Evolutionary conservation across 2,888 invertebrate species (phyloP), one percentile per base, ranked within the genome.

Genomic region (Neria commutata): DNA sequence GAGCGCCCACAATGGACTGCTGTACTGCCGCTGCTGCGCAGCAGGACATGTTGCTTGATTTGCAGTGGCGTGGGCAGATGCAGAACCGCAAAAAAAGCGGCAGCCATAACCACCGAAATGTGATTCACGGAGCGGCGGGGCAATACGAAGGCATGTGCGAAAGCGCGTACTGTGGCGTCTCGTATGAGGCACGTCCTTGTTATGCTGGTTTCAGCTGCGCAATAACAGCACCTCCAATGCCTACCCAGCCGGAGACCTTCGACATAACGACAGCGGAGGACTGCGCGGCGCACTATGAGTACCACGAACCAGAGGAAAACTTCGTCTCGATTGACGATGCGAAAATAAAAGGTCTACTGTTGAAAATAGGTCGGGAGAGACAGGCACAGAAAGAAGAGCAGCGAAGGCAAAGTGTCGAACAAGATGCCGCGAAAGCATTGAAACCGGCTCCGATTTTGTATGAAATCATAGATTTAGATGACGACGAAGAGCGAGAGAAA

Each of bases 311-410:
- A 1, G 76, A 76, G 25, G 81, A 81, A 65, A 80, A 80, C 62
- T 81, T 79, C 58, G 77, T 81, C 1, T 81, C 80, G 5, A 79
- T 81, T 16, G 80, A 81, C 58, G 80, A 81, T 67, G 74, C 70
- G 14, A 81, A 81, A 61, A 75, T 80, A 14, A 76, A 78, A 26
- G 69, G 74, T 6, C 67, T 78, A 54, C 67, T 81, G 1, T 62
- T 76, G 53, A 72, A 73, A 50, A 72, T 81, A 50, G 75, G 76
- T 1, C 67, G 73, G 34, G 74, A 75, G 33, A 71, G 74, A 23
- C 69, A 73, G 40, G 67, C 71, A 5, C 25, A 60, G 5, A 52
- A 61, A 50, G 45, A 56, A 1, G 52, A 16, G 52, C 11, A n/a
- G 24, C n/a, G 17, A 17, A 33, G 56, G 50, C 10, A 62, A 54